A percentile compares a stretch with the other conserved stretches of the same genome.
These are phyloP conservation scores for Venustoraphidia nigricollis DNA, from an alignment of 2,888 invertebrate genomes.

Conservation along the genomic window DNA sequence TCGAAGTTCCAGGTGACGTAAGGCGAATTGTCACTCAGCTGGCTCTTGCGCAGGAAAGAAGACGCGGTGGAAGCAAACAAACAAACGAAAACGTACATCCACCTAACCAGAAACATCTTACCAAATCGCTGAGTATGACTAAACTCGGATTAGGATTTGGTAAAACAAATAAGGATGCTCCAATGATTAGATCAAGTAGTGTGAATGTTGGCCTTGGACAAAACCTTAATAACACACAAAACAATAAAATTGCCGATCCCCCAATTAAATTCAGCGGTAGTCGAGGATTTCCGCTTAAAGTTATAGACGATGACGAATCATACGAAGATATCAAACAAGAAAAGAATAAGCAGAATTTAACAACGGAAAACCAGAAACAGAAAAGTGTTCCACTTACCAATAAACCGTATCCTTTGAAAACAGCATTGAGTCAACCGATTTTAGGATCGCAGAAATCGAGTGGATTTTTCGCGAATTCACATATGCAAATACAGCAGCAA, in stretches of 20 bases:
- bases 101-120: slow-evolving; percentile 18
- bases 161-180: slow-evolving; percentile 11
- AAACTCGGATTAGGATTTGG: slow-evolving; percentile 17
- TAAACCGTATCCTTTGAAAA: slow-evolving; percentile 24
- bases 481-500: slow-evolving; percentile 53
- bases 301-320: slow-evolving; percentile 32
- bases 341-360: slow-evolving; percentile 20
- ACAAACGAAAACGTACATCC: slow-evolving; percentile 20
- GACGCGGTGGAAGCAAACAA: slow-evolving; percentile 21
- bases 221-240: not conserved
- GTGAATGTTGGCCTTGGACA: slow-evolving; percentile 12
- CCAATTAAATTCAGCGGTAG: slow-evolving; percentile 2
- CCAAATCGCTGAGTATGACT: slow-evolving; percentile 25
- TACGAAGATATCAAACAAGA: slow-evolving; percentile 15
- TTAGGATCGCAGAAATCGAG: slow-evolving; percentile 22
- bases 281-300: slow-evolving; percentile 30
- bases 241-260: not conserved
- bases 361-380: slow-evolving; percentile 27
- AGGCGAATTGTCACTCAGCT: slow-evolving; percentile 55
- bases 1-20: slow-evolving; percentile 59
- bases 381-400: slow-evolving; percentile 20
- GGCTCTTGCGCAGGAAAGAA: slow-evolving; percentile 29
- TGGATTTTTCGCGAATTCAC: slow-evolving; percentile 50
- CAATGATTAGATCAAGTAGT: slow-evolving; percentile 19
- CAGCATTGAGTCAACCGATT: slow-evolving; percentile 27